Base-by-base conservation (phyloP, 2,797 vertebrate genomes). In the Lepilemur ruficaudatus region DNA sequence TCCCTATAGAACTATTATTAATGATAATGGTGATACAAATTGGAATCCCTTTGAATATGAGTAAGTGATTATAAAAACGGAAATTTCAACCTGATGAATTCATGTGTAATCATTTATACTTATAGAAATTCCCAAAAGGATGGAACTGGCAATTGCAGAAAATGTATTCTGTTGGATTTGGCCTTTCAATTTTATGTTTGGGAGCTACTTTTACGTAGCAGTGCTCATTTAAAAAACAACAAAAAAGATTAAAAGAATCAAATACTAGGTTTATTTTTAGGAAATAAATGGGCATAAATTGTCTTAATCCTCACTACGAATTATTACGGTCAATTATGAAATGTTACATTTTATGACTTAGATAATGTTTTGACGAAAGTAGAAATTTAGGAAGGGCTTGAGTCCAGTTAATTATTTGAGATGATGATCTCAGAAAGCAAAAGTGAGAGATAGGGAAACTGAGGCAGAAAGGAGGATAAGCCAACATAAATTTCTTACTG, bases 81-180 rank as follows among this genome's bases (percentile, higher is more conserved):
- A 96, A 94, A 73, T 91, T 94, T 90, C 91, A 81, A 61, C 32
- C 72, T 92, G 46, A 90, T 84, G 22, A 87, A 83, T 89, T 89
- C 72, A 69, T 23, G 82, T 6, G 22, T 25, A 81, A 91, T 95
- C 82, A 81, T 15, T 76, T 86, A 30, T 87, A 95, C 84, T 96
- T 95, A 76, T 43, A 92, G 35, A 89, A 78, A 4, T 12, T 88
- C 23, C 61, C 52, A 55, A 86, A 91, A 96, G 52, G 8, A 67
- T 50, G 15, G 48, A 76, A 92, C 30, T 70, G 28, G 59, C 63
- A 85, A 90, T 88, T 90, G 35, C 17, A 88, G 23, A 72, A 81
- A 91, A 93, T n/a, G 5, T 78, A 95, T 78, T 95, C 65, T 83
- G 80, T 35, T 38, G 73, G 12, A 75, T 88, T 75, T 89, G 52